Evolutionary conservation across 2,888 invertebrate genomes (phyloP).

Genomic region (Cetonia aurata): DNA sequence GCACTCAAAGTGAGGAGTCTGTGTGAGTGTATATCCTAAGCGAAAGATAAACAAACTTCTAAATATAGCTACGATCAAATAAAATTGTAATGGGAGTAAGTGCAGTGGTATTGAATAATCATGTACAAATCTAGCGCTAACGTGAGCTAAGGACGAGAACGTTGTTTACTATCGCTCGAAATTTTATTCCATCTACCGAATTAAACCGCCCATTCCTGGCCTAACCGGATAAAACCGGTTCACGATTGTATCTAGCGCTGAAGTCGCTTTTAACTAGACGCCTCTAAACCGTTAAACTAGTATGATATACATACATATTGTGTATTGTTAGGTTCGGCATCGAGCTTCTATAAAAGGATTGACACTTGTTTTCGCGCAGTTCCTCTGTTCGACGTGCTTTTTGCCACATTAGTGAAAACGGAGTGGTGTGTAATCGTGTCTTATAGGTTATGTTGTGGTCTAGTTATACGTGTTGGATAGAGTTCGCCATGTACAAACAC

Average conservation of each 20-base stretch:
- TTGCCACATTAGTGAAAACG: slow-evolving; percentile 1
- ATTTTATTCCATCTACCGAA: slow-evolving; percentile 60
- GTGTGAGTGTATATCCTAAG: neutral
- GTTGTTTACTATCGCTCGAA: slow-evolving; percentile 52
- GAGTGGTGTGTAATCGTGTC: slow-evolving; percentile 11
- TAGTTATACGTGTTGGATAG: slow-evolving; percentile 33
- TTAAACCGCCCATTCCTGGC: slow-evolving; percentile 65
- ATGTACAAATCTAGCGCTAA: slow-evolving; percentile 31
- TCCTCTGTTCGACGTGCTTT: slow-evolving; percentile 5
- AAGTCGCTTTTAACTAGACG: slow-evolving; percentile 61
- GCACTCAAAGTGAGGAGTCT: neutral
- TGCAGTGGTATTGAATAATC: slow-evolving; percentile 42
- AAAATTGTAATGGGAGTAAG: slow-evolving; percentile 47
- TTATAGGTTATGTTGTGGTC: slow-evolving; percentile 36
- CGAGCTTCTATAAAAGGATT: neutral
- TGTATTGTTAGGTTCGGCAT: slow-evolving; percentile 22
- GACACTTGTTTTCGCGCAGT: slow-evolving; percentile 15
- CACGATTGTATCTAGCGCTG: slow-evolving; percentile 57
- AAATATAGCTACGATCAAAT: slow-evolving; percentile 43
- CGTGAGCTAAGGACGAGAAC: slow-evolving; percentile 27
- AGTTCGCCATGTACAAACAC: slow-evolving; percentile 30
- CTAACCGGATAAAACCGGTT: slow-evolving; percentile 65
- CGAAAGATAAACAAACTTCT: slow-evolving; percentile 40
- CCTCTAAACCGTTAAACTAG: slow-evolving; percentile 44
- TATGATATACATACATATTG: slow-evolving; percentile 20